Conservation (phyloP, 1,140 invertebrate genomes). For the Bombyx mandarina region DNA sequence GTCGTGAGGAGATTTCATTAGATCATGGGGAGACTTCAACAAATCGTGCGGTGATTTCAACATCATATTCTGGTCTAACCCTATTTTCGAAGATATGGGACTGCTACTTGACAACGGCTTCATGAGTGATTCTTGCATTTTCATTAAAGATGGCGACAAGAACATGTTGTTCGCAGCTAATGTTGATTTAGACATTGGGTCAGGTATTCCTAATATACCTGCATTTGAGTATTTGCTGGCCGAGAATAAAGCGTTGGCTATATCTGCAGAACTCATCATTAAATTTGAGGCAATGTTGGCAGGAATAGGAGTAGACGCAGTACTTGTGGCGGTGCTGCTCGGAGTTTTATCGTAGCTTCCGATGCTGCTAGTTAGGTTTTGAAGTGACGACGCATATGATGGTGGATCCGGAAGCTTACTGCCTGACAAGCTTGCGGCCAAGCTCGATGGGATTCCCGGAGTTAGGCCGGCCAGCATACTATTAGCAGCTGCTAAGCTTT, state of each 20-base stretch:
- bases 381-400: slow-evolving; percentile 58
- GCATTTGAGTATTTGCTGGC: slow-evolving; percentile 74
- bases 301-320: slow-evolving; percentile 54
- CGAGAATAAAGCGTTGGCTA: slow-evolving; percentile 73
- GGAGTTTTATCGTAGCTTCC: slow-evolving; percentile 56
- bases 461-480: slow-evolving; percentile 59
- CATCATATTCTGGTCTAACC: slow-evolving; percentile 53
- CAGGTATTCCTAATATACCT: slow-evolving; percentile 74
- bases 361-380: slow-evolving; percentile 48
- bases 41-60: slow-evolving; percentile 66
- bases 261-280: slow-evolving; percentile 74
- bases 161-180: slow-evolving; percentile 80
- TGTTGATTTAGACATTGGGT: slow-evolving; percentile 78
- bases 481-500: slow-evolving; percentile 62
- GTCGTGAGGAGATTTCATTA: slow-evolving; percentile 65
- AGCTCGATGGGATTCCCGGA: slow-evolving; percentile 54
- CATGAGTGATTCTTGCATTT: slow-evolving; percentile 69
- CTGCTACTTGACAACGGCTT: slow-evolving; percentile 64
- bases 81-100: slow-evolving; percentile 56
- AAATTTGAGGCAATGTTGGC: slow-evolving; percentile 71
- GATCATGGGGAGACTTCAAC: slow-evolving; percentile 48
- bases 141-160: slow-evolving; percentile 68
- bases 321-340: slow-evolving; percentile 49
- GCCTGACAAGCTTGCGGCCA: slow-evolving; percentile 53
- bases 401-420: slow-evolving; percentile 60